Percentiles rank a stretch among this genome's conserved stretches.
Conservation (phyloP, 2,113 vertebrate genomes). For the Thalassarche chlororhynchos region DNA sequence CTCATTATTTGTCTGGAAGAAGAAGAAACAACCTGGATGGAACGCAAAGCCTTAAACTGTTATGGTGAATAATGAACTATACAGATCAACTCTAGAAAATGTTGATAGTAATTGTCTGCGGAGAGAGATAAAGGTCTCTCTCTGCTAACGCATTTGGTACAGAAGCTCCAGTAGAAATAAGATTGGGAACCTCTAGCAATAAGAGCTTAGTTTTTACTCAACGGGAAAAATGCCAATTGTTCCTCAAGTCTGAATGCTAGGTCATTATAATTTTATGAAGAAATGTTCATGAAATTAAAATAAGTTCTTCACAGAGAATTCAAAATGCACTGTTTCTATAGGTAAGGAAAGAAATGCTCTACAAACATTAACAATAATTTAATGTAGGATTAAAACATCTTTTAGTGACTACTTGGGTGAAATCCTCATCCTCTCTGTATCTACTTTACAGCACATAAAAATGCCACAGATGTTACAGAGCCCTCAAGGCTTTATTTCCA, state of each 20-base stretch:
- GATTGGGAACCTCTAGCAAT: not conserved
- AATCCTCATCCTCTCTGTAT: not conserved
- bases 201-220: not conserved
- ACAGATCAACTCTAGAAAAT: not conserved
- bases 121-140: not conserved
- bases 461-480: not conserved
- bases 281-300: slow-evolving; percentile 32
- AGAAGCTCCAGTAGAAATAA: not conserved
- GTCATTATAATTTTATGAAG: slow-evolving; percentile 48
- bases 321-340: not conserved
- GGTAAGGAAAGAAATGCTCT: not conserved
- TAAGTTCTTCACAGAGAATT: slow-evolving; percentile 31
- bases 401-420: not conserved
- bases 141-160: not conserved
- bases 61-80: not conserved
- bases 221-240: not conserved
- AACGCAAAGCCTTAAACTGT: not conserved
- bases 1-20: not conserved
- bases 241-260: not conserved
- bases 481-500: not conserved
- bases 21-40: not conserved
- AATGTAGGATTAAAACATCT: not conserved
- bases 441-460: not conserved
- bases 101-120: not conserved
- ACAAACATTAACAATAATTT: not conserved